Evolutionary conservation across 2,113 vertebrate species (phyloP).

Genomic region (Choloepus hoffmanni): DNA sequence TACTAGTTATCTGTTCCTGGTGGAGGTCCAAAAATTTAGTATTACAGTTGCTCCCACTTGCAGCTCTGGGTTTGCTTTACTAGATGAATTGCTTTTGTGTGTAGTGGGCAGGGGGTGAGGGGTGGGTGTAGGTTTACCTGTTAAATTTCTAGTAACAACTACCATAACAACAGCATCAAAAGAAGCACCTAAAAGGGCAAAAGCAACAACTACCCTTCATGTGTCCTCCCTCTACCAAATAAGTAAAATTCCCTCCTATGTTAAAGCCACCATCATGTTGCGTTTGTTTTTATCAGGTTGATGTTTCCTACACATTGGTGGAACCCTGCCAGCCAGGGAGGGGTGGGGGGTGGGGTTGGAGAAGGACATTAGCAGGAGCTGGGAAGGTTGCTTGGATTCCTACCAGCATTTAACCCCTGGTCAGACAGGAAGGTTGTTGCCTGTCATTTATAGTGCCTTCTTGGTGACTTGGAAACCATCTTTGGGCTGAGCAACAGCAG

Average conservation of each 20-base stretch:
- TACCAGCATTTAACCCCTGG: neutral
- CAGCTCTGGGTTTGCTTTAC: conserved; percentile 15
- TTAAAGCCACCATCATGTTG: neutral
- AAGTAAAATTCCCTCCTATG: neutral
- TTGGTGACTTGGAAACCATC: neutral
- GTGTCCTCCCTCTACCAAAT: neutral
- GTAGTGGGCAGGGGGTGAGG: neutral
- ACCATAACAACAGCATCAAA: neutral
- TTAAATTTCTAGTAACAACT: neutral
- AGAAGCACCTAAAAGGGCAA: neutral
- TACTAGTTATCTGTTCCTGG: neutral
- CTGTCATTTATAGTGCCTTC: neutral
- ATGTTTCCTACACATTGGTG: neutral
- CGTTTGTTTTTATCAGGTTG: conserved; percentile 1
- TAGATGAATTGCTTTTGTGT: neutral
- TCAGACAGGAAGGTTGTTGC: neutral
- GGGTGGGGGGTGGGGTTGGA: no score
- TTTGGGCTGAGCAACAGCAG: neutral
- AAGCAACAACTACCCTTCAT: neutral
- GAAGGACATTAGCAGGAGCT: no score
- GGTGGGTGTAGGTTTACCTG: neutral
- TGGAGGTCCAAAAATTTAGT: neutral
- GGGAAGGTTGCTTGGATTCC: neutral
- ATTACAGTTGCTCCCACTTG: neutral
- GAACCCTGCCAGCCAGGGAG: neutral